Evolutionary conservation across 2,888 invertebrate genomes (phyloP), one percentile per base, ranked within the genome.

Genomic region (Hypolimnas misippus): DNA sequence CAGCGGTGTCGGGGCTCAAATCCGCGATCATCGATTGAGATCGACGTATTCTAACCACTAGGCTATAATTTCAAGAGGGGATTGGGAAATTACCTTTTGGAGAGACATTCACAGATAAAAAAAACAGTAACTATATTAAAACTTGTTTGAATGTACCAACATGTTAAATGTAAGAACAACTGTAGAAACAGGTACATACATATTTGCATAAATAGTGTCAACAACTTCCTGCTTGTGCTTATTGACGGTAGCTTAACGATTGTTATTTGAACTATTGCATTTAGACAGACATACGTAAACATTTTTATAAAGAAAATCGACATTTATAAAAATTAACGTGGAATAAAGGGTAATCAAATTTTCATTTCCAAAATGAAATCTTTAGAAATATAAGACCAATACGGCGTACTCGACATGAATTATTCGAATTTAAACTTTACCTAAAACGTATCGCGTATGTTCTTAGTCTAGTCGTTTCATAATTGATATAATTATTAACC

Each of bases 401-500:
- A n/a, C 10, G 12, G 3, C n/a, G n/a, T n/a, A n/a, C n/a, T n/a
- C n/a, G n/a, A n/a, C n/a, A n/a, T n/a, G n/a, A n/a, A n/a, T n/a
- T n/a, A n/a, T n/a, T n/a, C n/a, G n/a, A n/a, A n/a, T n/a, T n/a
- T n/a, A n/a, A n/a, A n/a, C n/a, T n/a, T n/a, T n/a, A n/a, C n/a
- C n/a, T n/a, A n/a, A n/a, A n/a, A n/a, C n/a, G n/a, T n/a, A n/a
- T n/a, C n/a, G n/a, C n/a, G n/a, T 35, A 16, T 44, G 12, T 12
- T 6, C 10, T 19, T 33, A 33, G 2, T 5, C 4, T 21, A 29
- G 25, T 49, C 12, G 8, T 29, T 49, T 46, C 3, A 29, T 29
- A 49, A 29, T 14, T 49, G 29, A 29, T 14, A 25, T 14, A 49
- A 49, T 49, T 49, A 10, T 29, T 50, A 57, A 38, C 29, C 38